Conservation (phyloP, 1,140 invertebrate genomes). For the Palaemon carinicauda region DNA sequence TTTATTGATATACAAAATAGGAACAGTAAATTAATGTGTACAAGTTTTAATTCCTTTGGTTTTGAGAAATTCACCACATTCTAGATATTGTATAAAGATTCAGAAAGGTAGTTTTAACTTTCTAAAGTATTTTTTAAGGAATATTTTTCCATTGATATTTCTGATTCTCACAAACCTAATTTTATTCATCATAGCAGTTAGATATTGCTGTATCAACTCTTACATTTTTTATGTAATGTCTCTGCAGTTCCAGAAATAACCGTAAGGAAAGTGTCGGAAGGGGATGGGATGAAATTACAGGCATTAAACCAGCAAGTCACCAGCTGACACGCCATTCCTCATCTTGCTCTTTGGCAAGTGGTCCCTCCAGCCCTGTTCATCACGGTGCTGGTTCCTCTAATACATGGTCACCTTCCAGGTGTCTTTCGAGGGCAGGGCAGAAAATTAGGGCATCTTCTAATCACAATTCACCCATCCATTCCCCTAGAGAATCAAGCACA, state of each 20-base stretch:
- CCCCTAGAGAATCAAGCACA: background rate
- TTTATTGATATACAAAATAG: no score
- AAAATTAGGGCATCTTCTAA: background rate
- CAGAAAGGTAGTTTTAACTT: no score
- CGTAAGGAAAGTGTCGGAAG: background rate
- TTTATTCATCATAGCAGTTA: no score
- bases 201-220: no score
- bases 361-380: slow-evolving; percentile 50
- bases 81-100: no score
- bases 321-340: slow-evolving; percentile 58
- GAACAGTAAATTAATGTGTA: no score
- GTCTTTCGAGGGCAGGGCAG: background rate
- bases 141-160: no score
- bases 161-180: no score
- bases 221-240: background rate
- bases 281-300: slow-evolving; percentile 50
- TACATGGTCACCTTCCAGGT: background rate
- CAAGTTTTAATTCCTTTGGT: no score
- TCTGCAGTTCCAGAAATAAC: background rate
- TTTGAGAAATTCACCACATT: no score
- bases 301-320: slow-evolving; percentile 59
- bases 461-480: background rate
- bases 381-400: background rate
- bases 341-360: slow-evolving; percentile 56
- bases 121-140: no score